Percentiles rank a stretch among this genome's conserved stretches.
Conservation (phyloP, 2,113 vertebrate species). For the Zapus hudsonius region DNA sequence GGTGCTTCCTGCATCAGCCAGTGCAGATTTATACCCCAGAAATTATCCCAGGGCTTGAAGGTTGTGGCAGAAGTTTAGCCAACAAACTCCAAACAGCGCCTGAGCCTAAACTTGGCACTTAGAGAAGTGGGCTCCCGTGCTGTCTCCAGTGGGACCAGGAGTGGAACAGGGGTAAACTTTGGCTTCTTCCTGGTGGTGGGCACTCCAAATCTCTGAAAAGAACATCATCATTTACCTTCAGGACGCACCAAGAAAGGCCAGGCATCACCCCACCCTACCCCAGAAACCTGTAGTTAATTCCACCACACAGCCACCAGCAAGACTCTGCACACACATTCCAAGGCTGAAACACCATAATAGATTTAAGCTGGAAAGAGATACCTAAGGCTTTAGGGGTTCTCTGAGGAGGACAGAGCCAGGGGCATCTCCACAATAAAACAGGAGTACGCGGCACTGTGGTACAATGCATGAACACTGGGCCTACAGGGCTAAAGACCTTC, state of each 20-base stretch:
- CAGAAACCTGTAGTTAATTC: neutral
- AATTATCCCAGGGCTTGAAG: neutral
- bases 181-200: neutral
- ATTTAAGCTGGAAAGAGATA: neutral
- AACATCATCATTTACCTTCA: neutral
- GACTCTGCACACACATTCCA: neutral
- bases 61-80: neutral
- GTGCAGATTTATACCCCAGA: neutral
- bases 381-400: neutral
- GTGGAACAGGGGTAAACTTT: neutral
- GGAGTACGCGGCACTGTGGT: accelerated
- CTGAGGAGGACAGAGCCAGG: accelerated
- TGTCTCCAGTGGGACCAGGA: neutral
- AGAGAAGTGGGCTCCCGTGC: neutral
- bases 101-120: neutral
- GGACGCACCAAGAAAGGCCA: neutral
- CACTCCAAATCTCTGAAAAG: neutral
- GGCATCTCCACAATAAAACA: neutral
- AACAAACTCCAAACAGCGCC: neutral
- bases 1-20: no score
- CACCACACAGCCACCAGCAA: neutral
- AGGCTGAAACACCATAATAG: neutral
- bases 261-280: no score
- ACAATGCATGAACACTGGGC: neutral
- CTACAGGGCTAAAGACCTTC: neutral